phyloP scores from a whole-genome alignment of 2,113 vertebrate species.

The Pomatorhinus ruficollis region DNA sequence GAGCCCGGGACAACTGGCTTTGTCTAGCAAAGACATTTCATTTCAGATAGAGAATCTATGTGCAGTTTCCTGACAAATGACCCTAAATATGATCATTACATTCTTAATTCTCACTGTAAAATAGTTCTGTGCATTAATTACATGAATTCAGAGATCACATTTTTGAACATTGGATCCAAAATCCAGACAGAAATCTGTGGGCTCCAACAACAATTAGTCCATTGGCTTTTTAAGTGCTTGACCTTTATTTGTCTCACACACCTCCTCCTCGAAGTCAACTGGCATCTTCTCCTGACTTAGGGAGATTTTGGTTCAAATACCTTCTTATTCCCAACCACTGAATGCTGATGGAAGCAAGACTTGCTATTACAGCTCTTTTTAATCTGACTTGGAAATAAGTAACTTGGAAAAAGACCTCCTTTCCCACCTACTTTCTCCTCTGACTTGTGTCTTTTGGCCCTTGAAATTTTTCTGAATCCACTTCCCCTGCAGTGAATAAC shows the following conservation, averaged over 20 bases:
- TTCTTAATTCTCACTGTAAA: background rate
- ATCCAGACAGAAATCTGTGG: background rate
- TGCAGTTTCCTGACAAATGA: background rate
- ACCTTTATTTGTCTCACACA: background rate
- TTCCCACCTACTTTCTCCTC: conserved; percentile 2
- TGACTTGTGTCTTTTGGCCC: conserved; percentile 17
- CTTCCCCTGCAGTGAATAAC: conserved; percentile 58
- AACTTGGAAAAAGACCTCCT: conserved; percentile 18
- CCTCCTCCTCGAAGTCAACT: background rate
- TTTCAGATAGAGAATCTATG: background rate
- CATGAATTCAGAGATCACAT: conserved; percentile 1
- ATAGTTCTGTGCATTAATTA: background rate
- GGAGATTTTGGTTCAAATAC: conserved; percentile 1
- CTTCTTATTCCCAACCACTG: background rate
- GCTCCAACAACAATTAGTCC: background rate
- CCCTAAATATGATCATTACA: background rate
- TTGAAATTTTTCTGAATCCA: conserved; percentile 36
- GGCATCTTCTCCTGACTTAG: background rate
- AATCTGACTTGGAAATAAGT: conserved; percentile 16
- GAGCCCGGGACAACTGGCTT: background rate
- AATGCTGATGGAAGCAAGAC: background rate
- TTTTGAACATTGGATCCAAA: conserved; percentile 28
- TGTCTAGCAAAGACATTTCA: background rate
- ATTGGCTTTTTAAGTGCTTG: background rate
- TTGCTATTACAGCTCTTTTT: conserved; percentile 3